Evolutionary conservation across 2,113 vertebrate species (phyloP).

Genomic region (Smithornis capensis): DNA sequence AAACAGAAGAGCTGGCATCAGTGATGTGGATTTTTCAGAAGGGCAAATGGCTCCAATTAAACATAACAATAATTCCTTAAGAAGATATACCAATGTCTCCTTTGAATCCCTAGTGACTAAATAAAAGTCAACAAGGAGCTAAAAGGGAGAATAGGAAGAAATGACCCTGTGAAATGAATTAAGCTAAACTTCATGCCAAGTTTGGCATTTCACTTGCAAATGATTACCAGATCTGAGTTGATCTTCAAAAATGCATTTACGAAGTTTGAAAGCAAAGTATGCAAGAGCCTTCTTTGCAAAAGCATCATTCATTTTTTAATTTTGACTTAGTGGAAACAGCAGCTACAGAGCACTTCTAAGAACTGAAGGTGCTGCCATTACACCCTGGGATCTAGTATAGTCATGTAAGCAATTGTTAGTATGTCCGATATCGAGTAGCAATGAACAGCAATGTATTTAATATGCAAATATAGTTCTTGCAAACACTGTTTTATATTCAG

Average conservation of each 20-base stretch:
- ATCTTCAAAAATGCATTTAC: slow-evolving; percentile 3
- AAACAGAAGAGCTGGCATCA: neutral
- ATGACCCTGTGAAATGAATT: neutral
- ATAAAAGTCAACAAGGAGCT: neutral
- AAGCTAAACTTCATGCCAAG: neutral
- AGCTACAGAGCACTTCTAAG: neutral
- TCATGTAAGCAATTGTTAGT: neutral
- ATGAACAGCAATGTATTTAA: neutral
- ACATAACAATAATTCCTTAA: slow-evolving; percentile 30
- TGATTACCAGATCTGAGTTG: slow-evolving; percentile 21
- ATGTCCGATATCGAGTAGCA: neutral
- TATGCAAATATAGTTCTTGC: neutral
- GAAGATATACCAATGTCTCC: neutral
- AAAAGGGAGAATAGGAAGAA: slow-evolving; percentile 21
- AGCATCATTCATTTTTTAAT: neutral
- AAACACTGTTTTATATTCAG: neutral
- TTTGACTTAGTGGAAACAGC: neutral
- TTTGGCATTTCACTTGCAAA: slow-evolving; percentile 37
- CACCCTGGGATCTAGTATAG: neutral
- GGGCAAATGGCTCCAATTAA: slow-evolving; percentile 48
- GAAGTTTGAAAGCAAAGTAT: neutral
- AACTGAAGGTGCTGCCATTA: neutral
- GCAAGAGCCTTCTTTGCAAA: neutral
- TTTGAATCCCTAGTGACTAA: neutral
- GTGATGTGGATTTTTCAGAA: slow-evolving; percentile 3